These are phyloP conservation scores for Coreoperca whiteheadi DNA, from an alignment of 2,113 vertebrate species.

Conservation along the genomic window DNA sequence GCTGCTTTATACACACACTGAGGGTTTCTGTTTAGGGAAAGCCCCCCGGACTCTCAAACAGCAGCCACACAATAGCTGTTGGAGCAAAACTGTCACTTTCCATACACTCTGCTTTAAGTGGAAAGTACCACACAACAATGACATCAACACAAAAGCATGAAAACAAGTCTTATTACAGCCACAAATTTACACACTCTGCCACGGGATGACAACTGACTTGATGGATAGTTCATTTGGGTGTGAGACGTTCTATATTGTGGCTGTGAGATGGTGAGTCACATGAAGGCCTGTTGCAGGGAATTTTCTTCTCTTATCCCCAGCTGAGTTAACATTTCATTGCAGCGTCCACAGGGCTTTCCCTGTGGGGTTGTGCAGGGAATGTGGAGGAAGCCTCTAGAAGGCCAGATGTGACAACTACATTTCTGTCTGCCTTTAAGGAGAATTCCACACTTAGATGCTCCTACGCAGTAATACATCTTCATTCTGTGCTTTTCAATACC, in stretches of 20 bases:
- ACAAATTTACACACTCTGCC: slow-evolving; percentile 18
- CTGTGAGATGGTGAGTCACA: slow-evolving; percentile 1
- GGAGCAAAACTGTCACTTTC: slow-evolving; percentile 23
- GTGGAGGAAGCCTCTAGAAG: slow-evolving; percentile 9
- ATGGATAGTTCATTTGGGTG: slow-evolving; percentile 1
- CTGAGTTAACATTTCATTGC: slow-evolving; percentile 29
- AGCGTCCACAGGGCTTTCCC: not conserved
- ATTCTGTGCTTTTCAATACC: not conserved
- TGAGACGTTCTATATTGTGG: not conserved
- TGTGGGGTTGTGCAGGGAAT: slow-evolving; percentile 13
- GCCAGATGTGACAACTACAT: slow-evolving; percentile 48
- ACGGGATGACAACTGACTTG: not conserved
- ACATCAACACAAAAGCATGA: not conserved
- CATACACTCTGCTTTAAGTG: slow-evolving; percentile 2
- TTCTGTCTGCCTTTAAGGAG: slow-evolving; percentile 25
- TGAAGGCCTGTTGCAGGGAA: not conserved
- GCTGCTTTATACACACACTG: not conserved
- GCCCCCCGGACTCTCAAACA: not conserved
- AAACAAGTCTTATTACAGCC: not conserved
- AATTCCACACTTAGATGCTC: not conserved
- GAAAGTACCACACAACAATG: slow-evolving; percentile 11
- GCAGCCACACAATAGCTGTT: slow-evolving; percentile 1
- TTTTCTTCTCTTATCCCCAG: slow-evolving; percentile 18
- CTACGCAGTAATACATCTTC: not conserved
- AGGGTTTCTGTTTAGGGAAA: slow-evolving; percentile 4